Base-by-base conservation (phyloP, 2,888 invertebrate genomes). In the Heliothis peltigera region DNA sequence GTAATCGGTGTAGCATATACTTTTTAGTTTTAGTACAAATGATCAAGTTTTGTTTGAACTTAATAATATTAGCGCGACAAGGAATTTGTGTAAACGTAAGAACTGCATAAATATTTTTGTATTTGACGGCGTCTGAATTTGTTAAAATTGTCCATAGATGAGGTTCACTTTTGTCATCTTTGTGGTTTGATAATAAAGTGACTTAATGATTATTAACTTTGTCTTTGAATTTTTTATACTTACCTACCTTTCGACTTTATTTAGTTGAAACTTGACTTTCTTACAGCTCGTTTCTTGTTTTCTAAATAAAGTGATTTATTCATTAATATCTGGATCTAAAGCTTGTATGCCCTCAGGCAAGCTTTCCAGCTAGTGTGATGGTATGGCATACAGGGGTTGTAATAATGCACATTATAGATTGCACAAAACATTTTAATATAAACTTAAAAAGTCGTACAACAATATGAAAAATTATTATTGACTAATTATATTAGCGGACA, bases 381-480 rank as follows among this genome's bases (percentile, higher is more conserved):
- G n/a, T n/a, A n/a, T n/a, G n/a, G n/a, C n/a, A 15, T 35, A 15
- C 5, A n/a, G 5, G 32, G 64, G 56, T 57, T 62, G 65, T 54
- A 64, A 75, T 78, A 85, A 90, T 76, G 87, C 84, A 84, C 85
- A 90, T 86, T 92, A 79, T 93, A 95, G 96, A 96, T 96, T 97
- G 96, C 97, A 97, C 96, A 97, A 97, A 96, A 97, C 96, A 96
- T 97, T 97, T 97, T 97, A 97, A 97, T 97, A 97, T 97, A 97
- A 97, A 97, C 97, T 97, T 97, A 97, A 97, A 97, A 97, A 97
- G 96, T 95, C 96, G 96, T 97, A 97, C 97, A 97, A 97, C 97
- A 97, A 97, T 97, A 97, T 97, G 97, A 97, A 97, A 97, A 97
- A 97, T 97, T 97, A 93, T 93, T 93, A 97, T 97, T 97, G 96